phyloP scores from a whole-genome alignment of 2,797 vertebrate species.

The Malacoraja senta region DNA sequence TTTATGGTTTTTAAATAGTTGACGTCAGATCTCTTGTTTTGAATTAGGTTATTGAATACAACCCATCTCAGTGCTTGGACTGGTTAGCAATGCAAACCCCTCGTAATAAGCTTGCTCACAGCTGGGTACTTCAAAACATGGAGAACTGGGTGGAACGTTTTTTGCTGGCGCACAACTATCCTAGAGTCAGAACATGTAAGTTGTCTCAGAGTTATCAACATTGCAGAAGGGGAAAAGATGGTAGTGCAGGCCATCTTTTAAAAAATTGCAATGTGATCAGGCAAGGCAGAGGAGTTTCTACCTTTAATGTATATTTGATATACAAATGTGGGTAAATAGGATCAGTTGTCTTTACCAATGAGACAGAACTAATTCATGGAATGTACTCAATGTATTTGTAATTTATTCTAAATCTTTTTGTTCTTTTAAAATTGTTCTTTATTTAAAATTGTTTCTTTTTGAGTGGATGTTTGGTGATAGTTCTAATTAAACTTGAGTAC shows the following conservation, averaged over 20 bases:
- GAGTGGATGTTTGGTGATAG: neutral
- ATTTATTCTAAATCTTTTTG: neutral
- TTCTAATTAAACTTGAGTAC: neutral
- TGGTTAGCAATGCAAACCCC: conserved; percentile 96
- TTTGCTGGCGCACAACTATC: conserved; percentile 94
- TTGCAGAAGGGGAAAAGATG: neutral
- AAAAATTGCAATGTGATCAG: neutral
- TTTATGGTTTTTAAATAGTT: neutral
- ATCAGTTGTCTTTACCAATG: neutral
- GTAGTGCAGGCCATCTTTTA: neutral
- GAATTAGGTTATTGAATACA: conserved; percentile 90
- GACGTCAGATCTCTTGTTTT: conserved; percentile 39
- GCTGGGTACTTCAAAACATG: conserved; percentile 99
- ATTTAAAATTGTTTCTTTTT: neutral
- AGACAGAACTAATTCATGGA: neutral
- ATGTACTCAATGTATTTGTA: neutral
- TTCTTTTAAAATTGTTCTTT: neutral
- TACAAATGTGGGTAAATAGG: neutral
- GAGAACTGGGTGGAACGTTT: conserved; percentile 98
- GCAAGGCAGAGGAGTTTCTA: neutral
- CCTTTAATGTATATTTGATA: neutral
- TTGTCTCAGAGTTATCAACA: conserved; percentile 38
- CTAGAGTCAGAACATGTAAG: conserved; percentile 94
- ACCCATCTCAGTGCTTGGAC: conserved; percentile 94
- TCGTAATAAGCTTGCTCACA: conserved; percentile 92